Base-by-base conservation (phyloP, 2,888 invertebrate species). In the Tromatobia lineatoria region DNA sequence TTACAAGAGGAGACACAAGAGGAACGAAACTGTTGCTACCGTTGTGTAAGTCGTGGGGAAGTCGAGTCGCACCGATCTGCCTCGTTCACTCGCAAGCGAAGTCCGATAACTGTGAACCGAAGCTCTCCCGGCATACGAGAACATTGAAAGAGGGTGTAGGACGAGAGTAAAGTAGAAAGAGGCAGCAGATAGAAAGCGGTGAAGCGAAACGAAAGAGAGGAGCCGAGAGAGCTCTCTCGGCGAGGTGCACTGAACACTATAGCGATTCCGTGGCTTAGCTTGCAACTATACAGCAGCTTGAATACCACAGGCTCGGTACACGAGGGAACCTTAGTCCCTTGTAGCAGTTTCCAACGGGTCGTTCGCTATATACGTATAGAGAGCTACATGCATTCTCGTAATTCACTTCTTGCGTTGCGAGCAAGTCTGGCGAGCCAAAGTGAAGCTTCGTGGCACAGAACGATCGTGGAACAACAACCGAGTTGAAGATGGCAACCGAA, bases 361-460 rank as follows among this genome's bases (percentile, higher is more conserved):
- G 52, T 52, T 54, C n/a, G 66, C n/a, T 50, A 23, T 82, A 78
- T 70, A 82, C n/a, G 38, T 52, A 52, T n/a, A 42, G 20, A 29
- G 54, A 13, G 25, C 42, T 50, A 29, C 20, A 66, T 66, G 82
- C 76, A 86, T 78, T 85, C 84, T 52, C 64, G 79, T 86, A 84
- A 84, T 84, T 82, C 80, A 80, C 85, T 86, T 85, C 86, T 80
- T 82, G 80, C 73, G 69, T 77, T 81, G 76, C 67, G 67, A 80
- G 64, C 64, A 73, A 70, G 74, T 64, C 54, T 34, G 61, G n/a
- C 42, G 38, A 34, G 64, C 42, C 52, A 34, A 25, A 75, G 50
- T n/a, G 70, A 59, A 77, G 71, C 18, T 73, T 38, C 34, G 50
- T 20, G 75, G 57, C 61, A 47, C 15, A 57, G 34, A 34, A 52